These are phyloP conservation scores for Plebejus argus DNA, from an alignment of 2,888 invertebrate species.

Conservation along the genomic window DNA sequence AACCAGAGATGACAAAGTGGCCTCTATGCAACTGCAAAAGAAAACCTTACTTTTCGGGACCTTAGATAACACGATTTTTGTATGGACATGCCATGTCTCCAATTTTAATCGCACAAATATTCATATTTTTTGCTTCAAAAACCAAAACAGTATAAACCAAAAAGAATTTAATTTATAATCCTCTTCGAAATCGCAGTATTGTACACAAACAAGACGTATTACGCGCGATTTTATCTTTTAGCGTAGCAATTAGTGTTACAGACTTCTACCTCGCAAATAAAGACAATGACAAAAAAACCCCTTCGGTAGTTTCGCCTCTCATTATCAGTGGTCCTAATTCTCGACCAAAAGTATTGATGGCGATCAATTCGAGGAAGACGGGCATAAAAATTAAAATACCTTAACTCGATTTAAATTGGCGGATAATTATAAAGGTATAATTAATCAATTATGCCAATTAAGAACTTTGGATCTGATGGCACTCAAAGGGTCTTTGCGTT, in stretches of 20 bases:
- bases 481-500: neutral
- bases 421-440: conserved; percentile 29
- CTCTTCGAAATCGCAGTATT: neutral
- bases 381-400: conserved; percentile 25
- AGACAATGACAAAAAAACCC: conserved; percentile 22
- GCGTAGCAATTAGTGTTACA: conserved; percentile 28
- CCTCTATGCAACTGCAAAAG: too few species aligned
- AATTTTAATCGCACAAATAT: neutral
- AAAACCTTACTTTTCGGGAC: too few species aligned
- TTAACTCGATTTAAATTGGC: conserved; percentile 34
- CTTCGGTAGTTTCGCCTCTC: conserved; percentile 23
- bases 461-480: neutral
- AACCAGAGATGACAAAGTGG: too few species aligned
- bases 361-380: conserved; percentile 19
- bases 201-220: conserved; percentile 18
- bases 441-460: conserved; percentile 29
- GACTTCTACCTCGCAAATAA: conserved; percentile 19
- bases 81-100: too few species aligned
- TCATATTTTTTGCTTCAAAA: neutral
- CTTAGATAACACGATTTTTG: too few species aligned
- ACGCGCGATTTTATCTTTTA: conserved; percentile 20
- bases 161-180: neutral
- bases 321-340: conserved; percentile 11
- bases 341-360: neutral
- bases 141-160: neutral